Percentiles rank a stretch among this genome's conserved stretches.
These are phyloP conservation scores for Meandrina meandrites DNA, from an alignment of 92 coral and sea anemone genomes.

Conservation along the genomic window DNA sequence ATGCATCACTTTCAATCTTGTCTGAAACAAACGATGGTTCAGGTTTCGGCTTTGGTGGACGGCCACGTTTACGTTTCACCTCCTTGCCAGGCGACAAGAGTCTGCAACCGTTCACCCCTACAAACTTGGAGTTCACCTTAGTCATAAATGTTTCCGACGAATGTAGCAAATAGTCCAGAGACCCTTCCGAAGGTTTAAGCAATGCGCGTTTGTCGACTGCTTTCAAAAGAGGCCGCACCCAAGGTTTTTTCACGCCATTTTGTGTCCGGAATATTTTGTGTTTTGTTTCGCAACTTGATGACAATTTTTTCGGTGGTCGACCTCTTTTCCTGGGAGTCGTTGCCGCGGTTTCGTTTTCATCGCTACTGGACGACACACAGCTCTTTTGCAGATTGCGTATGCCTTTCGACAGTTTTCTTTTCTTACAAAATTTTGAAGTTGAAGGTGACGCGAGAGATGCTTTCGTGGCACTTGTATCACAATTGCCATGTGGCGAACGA, in stretches of 20 bases:
- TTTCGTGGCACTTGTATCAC: constrained; percentile 95
- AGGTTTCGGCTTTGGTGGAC: constrained; percentile 68
- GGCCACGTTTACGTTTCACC: constrained; percentile 79
- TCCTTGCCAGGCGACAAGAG: constrained; percentile 57
- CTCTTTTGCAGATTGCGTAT: constrained; percentile 65
- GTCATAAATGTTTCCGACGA: constrained; percentile 55
- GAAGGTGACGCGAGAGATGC: constrained; percentile 97
- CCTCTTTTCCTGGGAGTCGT: constrained; percentile 78
- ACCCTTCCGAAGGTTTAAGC: constrained; percentile 62
- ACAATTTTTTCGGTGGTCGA: constrained; percentile 80
- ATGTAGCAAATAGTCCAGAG: constrained; percentile 48
- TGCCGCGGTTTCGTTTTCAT: constrained; percentile 65
- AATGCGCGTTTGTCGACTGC: constrained; percentile 77
- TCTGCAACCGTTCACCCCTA: constrained; percentile 65
- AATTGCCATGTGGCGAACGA: constrained; percentile 85
- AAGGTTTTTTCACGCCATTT: constrained; percentile 92
- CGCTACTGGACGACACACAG: constrained; percentile 73
- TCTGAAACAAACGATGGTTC: constrained; percentile 42
- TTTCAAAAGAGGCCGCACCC: constrained; percentile 95
- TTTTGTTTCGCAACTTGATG: constrained; percentile 60
- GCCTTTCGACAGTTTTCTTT: constrained; percentile 75
- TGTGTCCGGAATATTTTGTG: constrained; percentile 70
- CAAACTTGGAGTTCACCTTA: constrained; percentile 66
- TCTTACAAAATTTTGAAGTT: constrained; percentile 79
- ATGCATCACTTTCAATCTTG: constrained; percentile 57